These are phyloP conservation scores for Gobiocypris rarus DNA, from an alignment of 2,113 vertebrate species.

Conservation along the genomic window DNA sequence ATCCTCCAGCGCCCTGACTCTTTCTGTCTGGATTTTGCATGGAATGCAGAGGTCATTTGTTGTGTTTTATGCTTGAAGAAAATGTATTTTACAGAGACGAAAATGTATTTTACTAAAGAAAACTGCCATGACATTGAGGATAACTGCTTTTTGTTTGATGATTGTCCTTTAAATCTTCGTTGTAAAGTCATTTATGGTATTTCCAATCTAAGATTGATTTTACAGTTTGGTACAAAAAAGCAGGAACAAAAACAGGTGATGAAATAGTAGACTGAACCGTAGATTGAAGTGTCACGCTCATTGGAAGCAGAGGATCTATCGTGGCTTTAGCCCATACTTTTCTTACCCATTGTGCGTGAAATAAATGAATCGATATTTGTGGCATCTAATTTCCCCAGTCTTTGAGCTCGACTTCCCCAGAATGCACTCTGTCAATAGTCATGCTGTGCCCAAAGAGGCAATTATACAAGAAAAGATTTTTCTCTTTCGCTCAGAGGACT, in stretches of 20 bases:
- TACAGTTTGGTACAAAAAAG: constrained; percentile 9
- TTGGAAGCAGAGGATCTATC: background rate
- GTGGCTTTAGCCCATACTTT: constrained; percentile 1
- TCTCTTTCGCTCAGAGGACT: background rate
- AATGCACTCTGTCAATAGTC: constrained; percentile 17
- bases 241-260: background rate
- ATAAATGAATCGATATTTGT: constrained; percentile 20
- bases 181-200: background rate
- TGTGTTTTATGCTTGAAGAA: background rate
- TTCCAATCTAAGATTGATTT: constrained; percentile 9
- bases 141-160: background rate
- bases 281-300: background rate
- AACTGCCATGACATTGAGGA: background rate
- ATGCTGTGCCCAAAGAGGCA: constrained; percentile 9
- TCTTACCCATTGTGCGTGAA: background rate
- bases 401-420: constrained; percentile 6
- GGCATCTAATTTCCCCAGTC: constrained; percentile 20
- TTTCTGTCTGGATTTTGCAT: background rate
- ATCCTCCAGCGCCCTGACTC: background rate
- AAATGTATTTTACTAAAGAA: background rate
- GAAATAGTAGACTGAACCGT: background rate
- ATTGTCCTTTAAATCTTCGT: background rate
- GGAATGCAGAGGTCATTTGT: background rate
- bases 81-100: background rate
- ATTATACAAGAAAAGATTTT: background rate